These are phyloP conservation scores for Synergus umbraculus DNA, from an alignment of 2,888 invertebrate species.

Conservation along the genomic window DNA sequence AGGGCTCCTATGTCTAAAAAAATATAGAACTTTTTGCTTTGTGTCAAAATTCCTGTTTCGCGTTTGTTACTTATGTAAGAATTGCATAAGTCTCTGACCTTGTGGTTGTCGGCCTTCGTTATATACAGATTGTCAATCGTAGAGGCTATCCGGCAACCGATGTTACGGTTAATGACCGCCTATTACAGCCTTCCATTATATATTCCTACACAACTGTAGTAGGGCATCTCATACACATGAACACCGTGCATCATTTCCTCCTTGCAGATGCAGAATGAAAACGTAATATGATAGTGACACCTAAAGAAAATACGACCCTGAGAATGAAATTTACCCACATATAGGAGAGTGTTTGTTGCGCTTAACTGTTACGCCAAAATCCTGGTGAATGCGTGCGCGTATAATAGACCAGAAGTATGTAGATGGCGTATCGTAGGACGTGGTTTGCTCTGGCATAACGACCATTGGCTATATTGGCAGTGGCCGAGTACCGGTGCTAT, in stretches of 20 bases:
- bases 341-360: no score
- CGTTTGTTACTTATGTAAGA: neutral
- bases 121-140: slow-evolving; percentile 16
- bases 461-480: slow-evolving; percentile 38
- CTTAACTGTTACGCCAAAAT: neutral
- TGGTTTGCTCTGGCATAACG: slow-evolving; percentile 33
- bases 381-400: neutral
- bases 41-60: neutral
- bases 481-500: slow-evolving; percentile 26
- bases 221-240: slow-evolving; percentile 12
- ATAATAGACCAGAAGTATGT: slow-evolving; percentile 26
- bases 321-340: no score
- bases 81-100: neutral
- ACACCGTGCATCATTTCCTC: neutral
- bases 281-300: neutral
- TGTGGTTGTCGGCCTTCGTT: neutral
- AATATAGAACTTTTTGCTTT: neutral
- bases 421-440: slow-evolving; percentile 26
- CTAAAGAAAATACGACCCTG: neutral
- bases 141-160: slow-evolving; percentile 1
- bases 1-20: neutral
- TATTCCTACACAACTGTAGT: neutral
- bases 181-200: slow-evolving; percentile 7
- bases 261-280: neutral
- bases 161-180: slow-evolving; percentile 10